Conservation (phyloP, 2,888 invertebrate species). For the Agrotis segetum region DNA sequence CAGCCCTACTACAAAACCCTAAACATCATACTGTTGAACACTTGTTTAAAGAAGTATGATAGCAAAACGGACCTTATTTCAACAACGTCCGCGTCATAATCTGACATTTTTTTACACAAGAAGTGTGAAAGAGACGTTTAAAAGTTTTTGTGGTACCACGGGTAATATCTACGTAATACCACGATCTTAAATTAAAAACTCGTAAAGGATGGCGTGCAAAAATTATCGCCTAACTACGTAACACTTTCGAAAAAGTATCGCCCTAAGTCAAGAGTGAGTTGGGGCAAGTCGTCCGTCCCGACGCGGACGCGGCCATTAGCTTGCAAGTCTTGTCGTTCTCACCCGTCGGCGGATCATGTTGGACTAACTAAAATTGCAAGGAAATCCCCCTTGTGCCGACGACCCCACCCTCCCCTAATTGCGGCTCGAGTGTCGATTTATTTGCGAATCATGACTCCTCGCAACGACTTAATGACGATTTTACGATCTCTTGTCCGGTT, state of each 20-base stretch:
- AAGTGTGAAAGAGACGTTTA: too few species aligned
- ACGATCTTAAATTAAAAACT: not conserved
- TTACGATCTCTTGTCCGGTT: slow-evolving; percentile 67
- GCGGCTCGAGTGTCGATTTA: slow-evolving; percentile 86
- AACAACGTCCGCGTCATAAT: too few species aligned
- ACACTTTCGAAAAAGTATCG: slow-evolving; percentile 14
- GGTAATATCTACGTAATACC: not conserved
- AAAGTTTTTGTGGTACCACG: too few species aligned
- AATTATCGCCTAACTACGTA: too few species aligned
- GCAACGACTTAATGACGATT: slow-evolving; percentile 73
- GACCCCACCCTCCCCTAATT: slow-evolving; percentile 82
- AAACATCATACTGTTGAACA: too few species aligned
- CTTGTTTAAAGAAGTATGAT: too few species aligned
- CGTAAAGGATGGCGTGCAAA: not conserved
- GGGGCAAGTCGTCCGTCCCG: slow-evolving; percentile 41
- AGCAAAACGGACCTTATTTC: too few species aligned
- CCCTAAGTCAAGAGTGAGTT: slow-evolving; percentile 32
- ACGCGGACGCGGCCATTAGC: slow-evolving; percentile 74
- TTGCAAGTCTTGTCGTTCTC: slow-evolving; percentile 84
- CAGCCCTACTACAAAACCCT: too few species aligned
- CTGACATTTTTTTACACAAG: too few species aligned
- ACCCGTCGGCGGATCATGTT: slow-evolving; percentile 85
- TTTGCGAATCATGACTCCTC: slow-evolving; percentile 83
- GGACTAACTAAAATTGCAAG: slow-evolving; percentile 89
- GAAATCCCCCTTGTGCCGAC: slow-evolving; percentile 81